Conservation (phyloP, 2,797 vertebrate genomes). For the Microctenopoma stevenorrisi region DNA sequence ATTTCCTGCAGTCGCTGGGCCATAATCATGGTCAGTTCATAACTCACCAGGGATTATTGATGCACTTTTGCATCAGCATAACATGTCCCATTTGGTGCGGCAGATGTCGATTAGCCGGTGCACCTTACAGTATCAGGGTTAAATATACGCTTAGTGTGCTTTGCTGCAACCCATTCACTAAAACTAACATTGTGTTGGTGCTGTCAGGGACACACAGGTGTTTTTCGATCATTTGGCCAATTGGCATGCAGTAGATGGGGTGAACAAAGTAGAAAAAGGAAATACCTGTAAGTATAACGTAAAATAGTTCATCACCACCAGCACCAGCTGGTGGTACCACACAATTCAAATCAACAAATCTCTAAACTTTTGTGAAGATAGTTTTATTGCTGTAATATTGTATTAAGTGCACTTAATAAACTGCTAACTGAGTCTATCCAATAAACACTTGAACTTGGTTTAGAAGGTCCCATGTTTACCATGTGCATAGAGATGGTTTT, state of each 20-base stretch:
- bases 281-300: not conserved
- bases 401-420: too few species aligned
- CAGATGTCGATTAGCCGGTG: conserved; percentile 53
- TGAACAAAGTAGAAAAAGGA: not conserved
- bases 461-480: too few species aligned
- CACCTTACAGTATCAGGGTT: conserved; percentile 48
- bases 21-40: conserved; percentile 80
- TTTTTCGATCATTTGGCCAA: not conserved
- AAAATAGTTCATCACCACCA: not conserved
- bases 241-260: not conserved
- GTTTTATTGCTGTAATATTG: too few species aligned
- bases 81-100: conserved; percentile 57
- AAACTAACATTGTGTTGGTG: not conserved
- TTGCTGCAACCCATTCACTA: conserved; percentile 18
- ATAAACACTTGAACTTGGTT: not conserved
- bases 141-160: conserved; percentile 30
- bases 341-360: too few species aligned
- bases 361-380: too few species aligned
- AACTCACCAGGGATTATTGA: conserved; percentile 73
- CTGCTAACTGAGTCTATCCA: too few species aligned
- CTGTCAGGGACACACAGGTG: not conserved
- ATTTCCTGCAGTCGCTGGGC: conserved; percentile 70
- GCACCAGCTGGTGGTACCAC: too few species aligned
- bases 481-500: too few species aligned
- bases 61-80: conserved; percentile 68